These are phyloP conservation scores for Lophius americanus DNA, from an alignment of 2,797 vertebrate species.

Conservation along the genomic window DNA sequence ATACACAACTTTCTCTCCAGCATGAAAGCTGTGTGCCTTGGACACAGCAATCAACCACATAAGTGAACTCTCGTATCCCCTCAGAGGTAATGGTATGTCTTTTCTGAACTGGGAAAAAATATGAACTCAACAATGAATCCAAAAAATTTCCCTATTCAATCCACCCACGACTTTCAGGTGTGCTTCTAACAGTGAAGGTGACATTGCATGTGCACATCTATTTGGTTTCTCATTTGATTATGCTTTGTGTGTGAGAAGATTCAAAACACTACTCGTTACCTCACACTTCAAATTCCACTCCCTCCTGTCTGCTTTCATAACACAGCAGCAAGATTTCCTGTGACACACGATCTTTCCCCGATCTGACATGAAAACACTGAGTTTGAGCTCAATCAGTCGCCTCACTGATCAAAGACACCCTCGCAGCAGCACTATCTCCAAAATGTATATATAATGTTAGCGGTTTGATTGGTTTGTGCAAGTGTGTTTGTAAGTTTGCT, in stretches of 20 bases:
- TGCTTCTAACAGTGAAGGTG: slow-evolving; percentile 2
- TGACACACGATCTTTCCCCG: slow-evolving; percentile 56
- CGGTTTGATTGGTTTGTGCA: slow-evolving; percentile 31
- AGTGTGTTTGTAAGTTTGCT: not conserved
- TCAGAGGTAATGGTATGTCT: not conserved
- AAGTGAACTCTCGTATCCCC: too few species aligned
- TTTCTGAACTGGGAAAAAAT: not conserved
- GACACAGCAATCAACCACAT: not conserved
- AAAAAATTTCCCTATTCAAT: slow-evolving; percentile 1
- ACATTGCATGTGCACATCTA: slow-evolving; percentile 15
- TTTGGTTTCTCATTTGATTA: slow-evolving; percentile 13
- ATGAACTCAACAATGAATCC: not conserved
- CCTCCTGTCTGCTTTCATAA: slow-evolving; percentile 33
- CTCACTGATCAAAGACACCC: slow-evolving; percentile 76
- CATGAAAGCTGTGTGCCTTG: not conserved
- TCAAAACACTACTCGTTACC: slow-evolving; percentile 53
- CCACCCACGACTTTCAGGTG: slow-evolving; percentile 1
- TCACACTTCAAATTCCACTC: slow-evolving; percentile 57
- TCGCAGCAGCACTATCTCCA: slow-evolving; percentile 44
- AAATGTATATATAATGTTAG: slow-evolving; percentile 42
- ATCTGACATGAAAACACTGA: slow-evolving; percentile 65
- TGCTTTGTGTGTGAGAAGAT: slow-evolving; percentile 30
- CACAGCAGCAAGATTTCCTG: slow-evolving; percentile 65
- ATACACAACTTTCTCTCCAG: too few species aligned
- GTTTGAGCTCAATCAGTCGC: slow-evolving; percentile 60